Evolutionary conservation across 2,113 vertebrate genomes (phyloP), one percentile per base, ranked within the genome.

Genomic region (Prunella himalayana): DNA sequence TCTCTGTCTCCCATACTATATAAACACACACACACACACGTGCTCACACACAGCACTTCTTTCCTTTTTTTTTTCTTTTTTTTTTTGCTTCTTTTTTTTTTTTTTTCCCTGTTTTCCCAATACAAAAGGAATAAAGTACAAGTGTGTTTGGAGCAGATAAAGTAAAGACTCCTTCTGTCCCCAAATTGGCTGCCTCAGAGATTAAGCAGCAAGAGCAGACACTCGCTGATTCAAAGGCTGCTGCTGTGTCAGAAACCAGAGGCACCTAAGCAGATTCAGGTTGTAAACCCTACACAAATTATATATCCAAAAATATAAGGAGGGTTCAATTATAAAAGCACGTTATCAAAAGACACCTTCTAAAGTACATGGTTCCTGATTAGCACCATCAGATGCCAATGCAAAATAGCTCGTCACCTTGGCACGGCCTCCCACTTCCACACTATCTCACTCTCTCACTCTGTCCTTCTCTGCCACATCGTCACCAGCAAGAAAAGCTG

Each of bases 201-300:
- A 98, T 97, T 96, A 98, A 97, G 91, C 79, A 33, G 94, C 92
- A 77, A 96, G 92, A 94, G 76, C 53, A 96, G 86, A 95, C 86
- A 33, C 90, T 97, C 39, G 0, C 79, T 70, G 95, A 95, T 94
- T 97, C 94, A 98, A 97, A 97, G 90, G 90, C 96, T 79, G 94
- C 92, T 75, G 75, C 94, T 95, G 64, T 97, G 96, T 97, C 95
- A 97, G 95, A 97, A 97, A 95, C 93, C 90, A 78, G 96, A 97
- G 94, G 82, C 86, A 83, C 92, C 95, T 95, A 96, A 97, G 94
- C 92, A 97, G 97, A 97, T 97, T 94, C 94, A 71, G 88, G 89
- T 96, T 97, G 97, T 97, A 97, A 98, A 97, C 97, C 94, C 76
- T 54, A 20, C 61, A 6, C 71, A 96, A 97, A 98, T 94, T 93